Evolutionary conservation across 2,113 vertebrate species (phyloP).

Genomic region (Daboia siamensis): DNA sequence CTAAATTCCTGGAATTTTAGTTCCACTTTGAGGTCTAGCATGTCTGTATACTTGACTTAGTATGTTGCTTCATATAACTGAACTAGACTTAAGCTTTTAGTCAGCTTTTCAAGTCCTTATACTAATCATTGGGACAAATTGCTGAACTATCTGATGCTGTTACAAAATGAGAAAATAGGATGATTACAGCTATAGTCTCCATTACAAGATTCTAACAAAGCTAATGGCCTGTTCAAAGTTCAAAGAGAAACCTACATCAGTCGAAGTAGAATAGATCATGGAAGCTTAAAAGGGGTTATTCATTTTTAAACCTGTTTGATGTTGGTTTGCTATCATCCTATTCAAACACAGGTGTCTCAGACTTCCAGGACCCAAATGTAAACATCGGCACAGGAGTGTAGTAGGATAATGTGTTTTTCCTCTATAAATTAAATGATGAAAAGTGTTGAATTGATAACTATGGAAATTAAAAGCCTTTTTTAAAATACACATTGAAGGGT

Average conservation of each 20-base stretch:
- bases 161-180: background rate
- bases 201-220: background rate
- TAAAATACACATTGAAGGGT: background rate
- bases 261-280: background rate
- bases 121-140: background rate
- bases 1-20: background rate
- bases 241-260: slow-evolving; percentile 6
- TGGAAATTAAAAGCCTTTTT: slow-evolving; percentile 27
- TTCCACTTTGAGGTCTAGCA: background rate
- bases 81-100: background rate
- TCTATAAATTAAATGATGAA: slow-evolving; percentile 44
- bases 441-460: slow-evolving; percentile 16
- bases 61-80: background rate
- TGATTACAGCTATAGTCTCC: slow-evolving; percentile 6
- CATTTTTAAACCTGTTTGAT: slow-evolving; percentile 31
- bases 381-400: slow-evolving; percentile 40
- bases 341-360: slow-evolving; percentile 48
- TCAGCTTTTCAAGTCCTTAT: background rate
- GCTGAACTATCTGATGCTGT: background rate
- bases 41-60: background rate
- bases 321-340: slow-evolving; percentile 38
- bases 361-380: slow-evolving; percentile 49
- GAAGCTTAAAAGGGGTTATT: slow-evolving; percentile 2
- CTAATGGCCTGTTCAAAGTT: slow-evolving; percentile 1
- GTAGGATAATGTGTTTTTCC: slow-evolving; percentile 32